These are phyloP conservation scores for Opisthograptis luteolata DNA, from an alignment of 2,888 invertebrate species.

Conservation along the genomic window DNA sequence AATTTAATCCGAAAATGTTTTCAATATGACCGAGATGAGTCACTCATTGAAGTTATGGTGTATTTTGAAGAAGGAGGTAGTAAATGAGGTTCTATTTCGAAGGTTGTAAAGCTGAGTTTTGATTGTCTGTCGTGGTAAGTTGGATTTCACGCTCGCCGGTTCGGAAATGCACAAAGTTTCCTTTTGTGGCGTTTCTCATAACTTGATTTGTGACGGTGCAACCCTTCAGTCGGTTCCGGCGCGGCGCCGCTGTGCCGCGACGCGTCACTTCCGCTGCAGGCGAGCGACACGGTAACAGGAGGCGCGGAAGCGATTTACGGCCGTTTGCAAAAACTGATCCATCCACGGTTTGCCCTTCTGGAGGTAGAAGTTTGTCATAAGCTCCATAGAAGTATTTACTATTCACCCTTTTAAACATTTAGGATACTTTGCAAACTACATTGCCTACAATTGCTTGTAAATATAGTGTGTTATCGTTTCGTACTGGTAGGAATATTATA, in stretches of 20 bases:
- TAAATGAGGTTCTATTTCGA: slow-evolving; percentile 42
- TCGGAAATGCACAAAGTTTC: slow-evolving; percentile 84
- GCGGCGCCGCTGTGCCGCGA: slow-evolving; percentile 80
- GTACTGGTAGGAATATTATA: too few relatives aligned
- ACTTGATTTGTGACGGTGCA: slow-evolving; percentile 83
- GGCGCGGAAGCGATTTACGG: slow-evolving; percentile 31
- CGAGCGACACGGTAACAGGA: slow-evolving; percentile 25
- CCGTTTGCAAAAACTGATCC: too few relatives aligned
- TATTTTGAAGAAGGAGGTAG: slow-evolving; percentile 1
- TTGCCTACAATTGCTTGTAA: too few relatives aligned
- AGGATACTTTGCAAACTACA: too few relatives aligned
- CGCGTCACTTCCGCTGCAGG: slow-evolving; percentile 69
- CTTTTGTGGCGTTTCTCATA: slow-evolving; percentile 83
- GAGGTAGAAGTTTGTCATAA: too few relatives aligned
- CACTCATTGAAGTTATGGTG: slow-evolving; percentile 51
- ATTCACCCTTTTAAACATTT: too few relatives aligned
- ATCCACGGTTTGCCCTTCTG: too few relatives aligned
- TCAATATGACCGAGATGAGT: slow-evolving; percentile 56
- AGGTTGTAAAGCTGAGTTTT: slow-evolving; percentile 52
- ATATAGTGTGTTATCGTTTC: too few relatives aligned
- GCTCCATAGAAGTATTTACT: too few relatives aligned
- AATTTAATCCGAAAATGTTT: slow-evolving; percentile 56
- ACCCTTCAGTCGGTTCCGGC: slow-evolving; percentile 80
- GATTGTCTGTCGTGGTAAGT: slow-evolving; percentile 44
- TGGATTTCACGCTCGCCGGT: slow-evolving; percentile 78